Percentiles rank a stretch among this genome's conserved stretches.
Evolutionary conservation across 2,797 vertebrate species (phyloP).

Genomic region (Danio tinwini): DNA sequence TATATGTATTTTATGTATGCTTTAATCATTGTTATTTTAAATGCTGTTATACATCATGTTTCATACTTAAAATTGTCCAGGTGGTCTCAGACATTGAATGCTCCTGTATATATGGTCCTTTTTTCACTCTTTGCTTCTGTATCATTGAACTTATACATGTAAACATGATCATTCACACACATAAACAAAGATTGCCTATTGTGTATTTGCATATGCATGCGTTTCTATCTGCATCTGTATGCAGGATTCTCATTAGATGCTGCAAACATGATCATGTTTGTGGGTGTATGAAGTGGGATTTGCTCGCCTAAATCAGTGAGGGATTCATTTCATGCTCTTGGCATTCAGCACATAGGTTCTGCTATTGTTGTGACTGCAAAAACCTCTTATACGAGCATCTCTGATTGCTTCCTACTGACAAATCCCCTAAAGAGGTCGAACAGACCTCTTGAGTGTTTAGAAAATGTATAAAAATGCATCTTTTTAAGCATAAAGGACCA

Average conservation of each 20-base stretch:
- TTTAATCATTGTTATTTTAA: no score
- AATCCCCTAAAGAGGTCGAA: constrained; percentile 25
- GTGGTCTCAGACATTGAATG: background rate
- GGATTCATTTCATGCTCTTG: constrained; percentile 46
- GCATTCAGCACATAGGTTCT: constrained; percentile 36
- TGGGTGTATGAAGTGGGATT: constrained; percentile 44
- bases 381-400: constrained; percentile 12
- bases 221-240: constrained; percentile 4
- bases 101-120: background rate
- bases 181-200: background rate
- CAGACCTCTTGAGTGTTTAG: constrained; percentile 49
- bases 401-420: constrained; percentile 42
- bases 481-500: constrained; percentile 49
- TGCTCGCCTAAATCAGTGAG: constrained; percentile 46
- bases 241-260: background rate
- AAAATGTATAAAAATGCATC: constrained; percentile 49
- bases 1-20: no score
- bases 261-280: background rate
- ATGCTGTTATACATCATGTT: background rate
- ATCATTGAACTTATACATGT: background rate
- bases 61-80: background rate
- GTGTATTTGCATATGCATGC: background rate
- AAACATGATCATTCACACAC: background rate
- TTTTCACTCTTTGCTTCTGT: constrained; percentile 47
- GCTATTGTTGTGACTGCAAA: constrained; percentile 52